Evolutionary conservation across 2,797 vertebrate genomes (phyloP).

Genomic region (Scolopax bukidnonensis): DNA sequence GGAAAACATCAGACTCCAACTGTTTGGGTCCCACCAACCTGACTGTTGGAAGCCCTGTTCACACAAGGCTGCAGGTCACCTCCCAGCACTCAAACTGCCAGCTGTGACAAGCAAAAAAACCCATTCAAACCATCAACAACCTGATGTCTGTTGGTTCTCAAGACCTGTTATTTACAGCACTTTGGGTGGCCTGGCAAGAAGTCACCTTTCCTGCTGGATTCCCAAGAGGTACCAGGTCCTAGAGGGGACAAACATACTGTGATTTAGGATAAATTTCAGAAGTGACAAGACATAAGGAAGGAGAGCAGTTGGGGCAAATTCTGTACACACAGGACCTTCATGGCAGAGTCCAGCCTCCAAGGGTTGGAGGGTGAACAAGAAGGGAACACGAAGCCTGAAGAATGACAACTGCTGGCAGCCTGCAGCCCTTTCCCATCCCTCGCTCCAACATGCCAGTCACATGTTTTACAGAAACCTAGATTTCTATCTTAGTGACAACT

Average conservation of each 20-base stretch:
- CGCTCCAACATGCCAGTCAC: background rate
- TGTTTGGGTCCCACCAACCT: background rate
- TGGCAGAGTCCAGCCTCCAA: background rate
- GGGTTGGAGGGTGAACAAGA: no score
- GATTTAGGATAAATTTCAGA: background rate
- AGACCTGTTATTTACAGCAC: background rate
- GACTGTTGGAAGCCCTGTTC: background rate
- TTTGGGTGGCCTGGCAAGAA: background rate
- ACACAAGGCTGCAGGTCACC: background rate
- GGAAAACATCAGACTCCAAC: background rate
- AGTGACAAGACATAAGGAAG: background rate
- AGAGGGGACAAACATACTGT: background rate
- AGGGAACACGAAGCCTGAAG: background rate
- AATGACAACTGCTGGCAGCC: background rate
- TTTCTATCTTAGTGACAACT: background rate
- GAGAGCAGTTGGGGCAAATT: background rate
- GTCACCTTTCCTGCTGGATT: background rate
- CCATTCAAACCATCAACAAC: background rate
- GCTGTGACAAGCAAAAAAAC: background rate
- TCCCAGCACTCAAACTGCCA: background rate
- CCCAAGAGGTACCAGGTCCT: background rate
- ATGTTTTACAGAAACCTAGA: background rate
- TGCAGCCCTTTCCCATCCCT: background rate
- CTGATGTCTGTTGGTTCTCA: background rate
- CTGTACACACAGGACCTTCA: background rate